phyloP scores from a whole-genome alignment of 2,113 vertebrate species.

The Cheirogaleus medius region DNA sequence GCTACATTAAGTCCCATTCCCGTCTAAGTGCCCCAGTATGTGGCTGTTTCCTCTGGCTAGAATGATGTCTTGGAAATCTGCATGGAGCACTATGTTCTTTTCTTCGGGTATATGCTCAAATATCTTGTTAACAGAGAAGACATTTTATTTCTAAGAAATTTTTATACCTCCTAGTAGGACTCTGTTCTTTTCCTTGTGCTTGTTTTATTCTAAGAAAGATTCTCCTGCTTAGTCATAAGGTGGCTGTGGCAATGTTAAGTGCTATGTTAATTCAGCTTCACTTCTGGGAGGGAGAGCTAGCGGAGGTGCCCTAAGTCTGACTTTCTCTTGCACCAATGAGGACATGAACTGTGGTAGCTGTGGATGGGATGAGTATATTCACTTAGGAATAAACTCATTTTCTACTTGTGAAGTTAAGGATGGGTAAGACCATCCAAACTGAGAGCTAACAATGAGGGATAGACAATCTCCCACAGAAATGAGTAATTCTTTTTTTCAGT shows the following conservation, averaged over 20 bases:
- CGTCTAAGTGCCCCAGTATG: too few relatives aligned
- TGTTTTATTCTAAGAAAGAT: neutral
- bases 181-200: neutral
- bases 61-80: neutral
- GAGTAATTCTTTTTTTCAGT: neutral
- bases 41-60: neutral
- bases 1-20: neutral
- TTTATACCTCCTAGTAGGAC: neutral
- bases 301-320: neutral
- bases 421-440: neutral
- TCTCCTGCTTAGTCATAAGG: neutral
- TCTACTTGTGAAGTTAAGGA: neutral
- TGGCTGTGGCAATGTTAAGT: neutral
- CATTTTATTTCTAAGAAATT: neutral
- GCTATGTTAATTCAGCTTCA: neutral
- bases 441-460: neutral
- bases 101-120: neutral
- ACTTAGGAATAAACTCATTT: neutral
- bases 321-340: neutral
- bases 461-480: neutral
- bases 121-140: neutral
- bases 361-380: neutral
- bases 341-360: neutral
- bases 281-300: neutral
- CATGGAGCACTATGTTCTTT: neutral